Evolutionary conservation across 1,140 invertebrate genomes (phyloP), one percentile per base, ranked within the genome.

Genomic region (Steinernema feltiae): DNA sequence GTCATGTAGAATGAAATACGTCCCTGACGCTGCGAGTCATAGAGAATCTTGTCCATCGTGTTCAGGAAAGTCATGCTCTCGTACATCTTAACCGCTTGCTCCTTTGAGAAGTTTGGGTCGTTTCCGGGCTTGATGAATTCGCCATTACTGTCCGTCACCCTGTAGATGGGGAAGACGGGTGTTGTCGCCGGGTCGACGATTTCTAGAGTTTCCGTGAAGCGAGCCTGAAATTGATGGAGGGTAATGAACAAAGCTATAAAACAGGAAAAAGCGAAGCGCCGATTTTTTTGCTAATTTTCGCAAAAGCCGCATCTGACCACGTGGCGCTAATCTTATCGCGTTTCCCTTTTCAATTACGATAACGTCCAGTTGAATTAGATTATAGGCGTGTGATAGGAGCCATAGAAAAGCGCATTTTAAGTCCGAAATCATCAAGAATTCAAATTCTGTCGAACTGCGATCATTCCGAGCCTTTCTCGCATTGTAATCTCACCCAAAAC

Each of bases 1-100:
- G 97, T 99, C 96, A 99, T 99, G 85, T 99, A 99, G 87, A 99
- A 99, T 0, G 95, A 98, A 82, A 99, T 99, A 71, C 97, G 89
- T 0, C 97, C 97, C 89, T 99, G 97, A 81, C 95, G 89, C 88
- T 99, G 97, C 77, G 94, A 96, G 88, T 99, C 97, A 83, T 98
- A 99, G 41, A 99, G 87, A 80, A 99, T 94, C 85, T 92, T 92
- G 86, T 99, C 97, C 93, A 99, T 94, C 15, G 92, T 91, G 84
- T 92, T 94, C 0, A 99, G 86, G 17, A 92, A 88, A 1, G 92
- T 90, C 97, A 99, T 99, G 72, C 85, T 73, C 29, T 76, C 79
- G 73, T 86, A 85, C 35, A 86, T 83, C 75, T 83, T 82, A 18
- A 86, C 15, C 1, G 80, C 71, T 1, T 72, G 48, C 27, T 85